Evolutionary conservation across 2,888 invertebrate species (phyloP).

Genomic region (Lycaena phlaeas): DNA sequence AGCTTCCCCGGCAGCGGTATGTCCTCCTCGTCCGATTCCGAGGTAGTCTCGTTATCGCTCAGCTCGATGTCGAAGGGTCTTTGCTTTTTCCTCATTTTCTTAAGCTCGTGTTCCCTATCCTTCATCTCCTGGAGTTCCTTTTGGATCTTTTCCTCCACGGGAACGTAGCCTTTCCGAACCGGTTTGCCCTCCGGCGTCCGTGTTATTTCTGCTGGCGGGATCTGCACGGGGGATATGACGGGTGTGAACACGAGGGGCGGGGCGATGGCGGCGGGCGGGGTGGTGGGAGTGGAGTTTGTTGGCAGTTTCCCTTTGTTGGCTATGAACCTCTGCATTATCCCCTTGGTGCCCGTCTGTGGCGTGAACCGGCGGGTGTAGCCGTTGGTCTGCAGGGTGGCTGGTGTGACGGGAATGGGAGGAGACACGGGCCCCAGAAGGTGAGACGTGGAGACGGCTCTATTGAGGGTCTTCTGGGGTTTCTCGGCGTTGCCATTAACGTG

Average conservation of each 20-base stretch:
- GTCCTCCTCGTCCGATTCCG: slow-evolving; percentile 74
- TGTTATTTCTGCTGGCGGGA: slow-evolving; percentile 48
- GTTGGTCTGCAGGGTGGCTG: slow-evolving; percentile 51
- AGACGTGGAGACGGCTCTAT: slow-evolving; percentile 60
- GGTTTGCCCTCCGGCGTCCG: slow-evolving; percentile 76
- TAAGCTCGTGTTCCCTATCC: slow-evolving; percentile 84
- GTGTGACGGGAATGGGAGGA: slow-evolving; percentile 47
- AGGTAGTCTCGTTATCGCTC: slow-evolving; percentile 71
- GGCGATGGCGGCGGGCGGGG: slow-evolving; percentile 37
- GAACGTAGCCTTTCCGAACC: slow-evolving; percentile 83
- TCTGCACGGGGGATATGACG: slow-evolving; percentile 32
- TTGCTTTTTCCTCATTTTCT: slow-evolving; percentile 76
- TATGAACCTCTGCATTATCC: slow-evolving; percentile 89
- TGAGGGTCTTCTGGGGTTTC: slow-evolving; percentile 39
- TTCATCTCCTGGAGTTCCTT: slow-evolving; percentile 89
- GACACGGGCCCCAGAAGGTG: slow-evolving; percentile 52
- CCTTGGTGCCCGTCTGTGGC: slow-evolving; percentile 78
- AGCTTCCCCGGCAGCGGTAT: slow-evolving; percentile 74
- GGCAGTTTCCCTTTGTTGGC: slow-evolving; percentile 83
- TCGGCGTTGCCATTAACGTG: slow-evolving; percentile 49
- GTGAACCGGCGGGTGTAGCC: slow-evolving; percentile 75
- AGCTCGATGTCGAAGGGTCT: slow-evolving; percentile 76
- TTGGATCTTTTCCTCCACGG: slow-evolving; percentile 91
- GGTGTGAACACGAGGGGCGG: slow-evolving; percentile 56
- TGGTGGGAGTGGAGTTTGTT: slow-evolving; percentile 34